phyloP scores from a whole-genome alignment of 2,113 vertebrate species.

The Cyanistes caeruleus region DNA sequence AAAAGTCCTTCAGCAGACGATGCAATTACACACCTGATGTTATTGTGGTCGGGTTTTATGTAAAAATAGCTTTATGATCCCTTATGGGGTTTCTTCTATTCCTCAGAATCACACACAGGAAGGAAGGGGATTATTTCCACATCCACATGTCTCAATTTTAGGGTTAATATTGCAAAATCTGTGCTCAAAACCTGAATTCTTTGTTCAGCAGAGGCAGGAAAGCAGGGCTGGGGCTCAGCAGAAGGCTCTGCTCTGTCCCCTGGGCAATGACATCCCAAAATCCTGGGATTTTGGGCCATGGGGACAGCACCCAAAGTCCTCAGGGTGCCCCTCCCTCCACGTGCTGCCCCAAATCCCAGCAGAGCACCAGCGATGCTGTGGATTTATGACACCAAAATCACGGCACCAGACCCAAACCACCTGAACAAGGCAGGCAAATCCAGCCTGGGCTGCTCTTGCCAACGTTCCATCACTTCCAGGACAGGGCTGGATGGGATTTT shows the following conservation, averaged over 20 bases:
- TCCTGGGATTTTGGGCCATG: too few relatives aligned
- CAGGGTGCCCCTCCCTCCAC: fast-evolving
- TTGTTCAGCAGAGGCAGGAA: fast-evolving
- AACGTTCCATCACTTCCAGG: fast-evolving
- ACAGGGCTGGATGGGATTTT: fast-evolving
- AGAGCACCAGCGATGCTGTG: fast-evolving
- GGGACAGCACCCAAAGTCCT: not conserved
- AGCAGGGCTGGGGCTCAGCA: not conserved
- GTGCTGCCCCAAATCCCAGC: not conserved
- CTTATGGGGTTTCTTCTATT: not conserved
- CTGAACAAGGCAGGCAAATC: not conserved
- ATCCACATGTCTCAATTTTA: fast-evolving
- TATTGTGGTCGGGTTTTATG: fast-evolving
- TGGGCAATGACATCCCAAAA: not conserved
- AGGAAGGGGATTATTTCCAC: not conserved
- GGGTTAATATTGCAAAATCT: too few relatives aligned
- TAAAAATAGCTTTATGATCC: not conserved
- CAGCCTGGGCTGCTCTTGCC: not conserved
- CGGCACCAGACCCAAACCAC: not conserved
- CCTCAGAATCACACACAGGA: not conserved
- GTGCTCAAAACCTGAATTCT: fast-evolving
- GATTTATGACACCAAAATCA: not conserved
- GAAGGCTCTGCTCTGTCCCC: not conserved
- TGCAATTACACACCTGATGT: not conserved
- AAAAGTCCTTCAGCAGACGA: not conserved